Conservation (phyloP, 2,888 invertebrate genomes). For the Cerastis rubricosa region DNA sequence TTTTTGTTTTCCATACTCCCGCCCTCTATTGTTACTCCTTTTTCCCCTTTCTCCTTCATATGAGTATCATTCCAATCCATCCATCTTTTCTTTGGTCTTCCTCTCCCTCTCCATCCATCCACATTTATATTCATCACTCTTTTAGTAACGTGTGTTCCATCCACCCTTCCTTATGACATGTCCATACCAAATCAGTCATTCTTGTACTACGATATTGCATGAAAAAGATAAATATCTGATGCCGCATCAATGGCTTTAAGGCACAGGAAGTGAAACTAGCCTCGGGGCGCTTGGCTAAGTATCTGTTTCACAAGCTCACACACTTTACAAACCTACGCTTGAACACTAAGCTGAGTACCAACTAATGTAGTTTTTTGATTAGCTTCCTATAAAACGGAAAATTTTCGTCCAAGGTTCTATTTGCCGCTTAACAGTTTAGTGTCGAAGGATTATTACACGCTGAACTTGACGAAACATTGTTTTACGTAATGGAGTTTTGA, state of each 20-base stretch:
- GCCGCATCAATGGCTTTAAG: conserved; percentile 71
- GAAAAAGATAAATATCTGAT: conserved; percentile 61
- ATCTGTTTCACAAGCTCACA: conserved; percentile 69
- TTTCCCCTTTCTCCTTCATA: no score
- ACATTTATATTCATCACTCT: no score
- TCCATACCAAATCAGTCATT: no score
- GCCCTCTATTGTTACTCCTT: no score
- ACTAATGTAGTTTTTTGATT: conserved; percentile 45
- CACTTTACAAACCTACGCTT: conserved; percentile 62
- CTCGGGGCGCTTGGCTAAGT: conserved; percentile 65
- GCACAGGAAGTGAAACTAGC: conserved; percentile 80
- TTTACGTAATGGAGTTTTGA: conserved; percentile 68
- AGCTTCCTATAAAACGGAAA: conserved; percentile 30
- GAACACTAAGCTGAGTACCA: conserved; percentile 21
- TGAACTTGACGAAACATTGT: conserved; percentile 60
- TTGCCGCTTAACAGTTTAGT: conserved; percentile 39
- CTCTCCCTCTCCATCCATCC: no score
- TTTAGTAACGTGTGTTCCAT: no score
- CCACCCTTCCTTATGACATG: no score
- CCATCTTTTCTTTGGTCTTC: no score
- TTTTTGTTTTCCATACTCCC: no score
- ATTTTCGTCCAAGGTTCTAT: conserved; percentile 31
- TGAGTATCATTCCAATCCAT: no score
- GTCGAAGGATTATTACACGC: conserved; percentile 58
- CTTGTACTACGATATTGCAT: conserved; percentile 39